These are phyloP conservation scores for Notodonta dromedarius DNA, from an alignment of 2,888 invertebrate genomes.

Conservation along the genomic window DNA sequence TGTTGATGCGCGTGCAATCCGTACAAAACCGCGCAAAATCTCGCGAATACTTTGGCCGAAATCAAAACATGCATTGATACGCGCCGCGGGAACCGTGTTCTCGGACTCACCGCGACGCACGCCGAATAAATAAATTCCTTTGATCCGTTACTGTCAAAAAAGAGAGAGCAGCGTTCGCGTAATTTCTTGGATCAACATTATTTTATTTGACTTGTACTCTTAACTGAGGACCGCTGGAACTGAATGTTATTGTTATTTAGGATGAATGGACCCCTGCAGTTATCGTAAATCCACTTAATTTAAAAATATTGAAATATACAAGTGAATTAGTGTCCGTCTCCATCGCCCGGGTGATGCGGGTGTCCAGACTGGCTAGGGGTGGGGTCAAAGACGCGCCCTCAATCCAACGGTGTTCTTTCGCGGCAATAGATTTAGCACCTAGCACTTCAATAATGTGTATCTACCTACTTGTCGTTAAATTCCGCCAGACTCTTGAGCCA, in stretches of 20 bases:
- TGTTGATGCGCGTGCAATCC: conserved; percentile 68
- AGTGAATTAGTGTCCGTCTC: conserved; percentile 57
- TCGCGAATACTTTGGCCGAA: conserved; percentile 65
- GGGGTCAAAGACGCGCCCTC: conserved; percentile 59
- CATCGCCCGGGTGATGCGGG: conserved; percentile 64
- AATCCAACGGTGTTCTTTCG: conserved; percentile 44
- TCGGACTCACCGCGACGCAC: conserved; percentile 37
- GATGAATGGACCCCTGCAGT: conserved; percentile 43
- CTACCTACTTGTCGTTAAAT: conserved; percentile 45
- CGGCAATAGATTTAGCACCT: conserved; percentile 49
- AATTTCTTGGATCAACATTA: conserved; percentile 1
- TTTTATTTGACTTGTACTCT: background rate
- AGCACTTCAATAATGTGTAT: conserved; percentile 41
- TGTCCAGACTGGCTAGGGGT: conserved; percentile 70
- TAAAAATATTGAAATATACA: conserved; percentile 58
- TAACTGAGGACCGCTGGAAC: conserved; percentile 15
- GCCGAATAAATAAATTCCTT: conserved; percentile 34
- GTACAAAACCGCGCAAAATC: conserved; percentile 70
- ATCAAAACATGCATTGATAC: conserved; percentile 69
- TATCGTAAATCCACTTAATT: conserved; percentile 59
- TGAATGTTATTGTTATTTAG: conserved; percentile 22
- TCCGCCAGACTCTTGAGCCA: conserved; percentile 48
- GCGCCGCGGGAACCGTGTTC: conserved; percentile 49
- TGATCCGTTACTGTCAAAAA: conserved; percentile 19
- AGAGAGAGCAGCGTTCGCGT: background rate